These are phyloP conservation scores for Odontocolon sp. DNA, from an alignment of 2,888 invertebrate genomes.

Conservation along the genomic window DNA sequence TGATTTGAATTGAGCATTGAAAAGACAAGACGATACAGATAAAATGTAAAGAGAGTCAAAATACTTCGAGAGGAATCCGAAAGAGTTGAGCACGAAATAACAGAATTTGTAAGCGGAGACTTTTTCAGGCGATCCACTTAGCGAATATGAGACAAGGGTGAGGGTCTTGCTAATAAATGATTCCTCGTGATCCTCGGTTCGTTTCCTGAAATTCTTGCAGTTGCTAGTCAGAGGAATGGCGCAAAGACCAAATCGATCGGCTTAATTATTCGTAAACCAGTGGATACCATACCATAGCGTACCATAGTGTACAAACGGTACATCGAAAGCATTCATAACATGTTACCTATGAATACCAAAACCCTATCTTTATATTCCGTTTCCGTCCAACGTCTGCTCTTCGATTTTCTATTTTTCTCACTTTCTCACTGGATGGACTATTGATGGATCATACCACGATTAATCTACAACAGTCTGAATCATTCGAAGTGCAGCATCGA, in stretches of 20 bases:
- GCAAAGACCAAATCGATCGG: constrained; percentile 1
- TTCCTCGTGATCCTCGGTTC: constrained; percentile 66
- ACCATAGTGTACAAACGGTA: background rate
- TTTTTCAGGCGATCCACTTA: constrained; percentile 23
- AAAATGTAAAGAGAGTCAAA: no score
- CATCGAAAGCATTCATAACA: background rate
- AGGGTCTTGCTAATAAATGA: constrained; percentile 65
- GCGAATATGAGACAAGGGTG: constrained; percentile 12
- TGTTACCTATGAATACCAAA: background rate
- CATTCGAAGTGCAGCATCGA: background rate
- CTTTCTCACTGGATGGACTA: background rate
- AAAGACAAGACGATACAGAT: no score
- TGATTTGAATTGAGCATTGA: no score
- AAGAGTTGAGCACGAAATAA: background rate
- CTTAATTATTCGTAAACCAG: constrained; percentile 33
- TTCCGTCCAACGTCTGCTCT: no score
- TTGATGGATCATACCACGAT: background rate
- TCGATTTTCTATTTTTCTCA: background rate
- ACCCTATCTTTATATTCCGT: background rate
- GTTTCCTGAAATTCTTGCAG: constrained; percentile 66
- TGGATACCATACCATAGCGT: background rate
- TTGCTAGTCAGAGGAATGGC: background rate
- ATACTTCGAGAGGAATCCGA: no score
- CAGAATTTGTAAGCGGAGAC: constrained; percentile 1
- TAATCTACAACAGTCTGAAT: background rate